Percentiles rank a stretch among this genome's conserved stretches.
Conservation (phyloP, 2,888 invertebrate species). For the Adelphocoris suturalis region DNA sequence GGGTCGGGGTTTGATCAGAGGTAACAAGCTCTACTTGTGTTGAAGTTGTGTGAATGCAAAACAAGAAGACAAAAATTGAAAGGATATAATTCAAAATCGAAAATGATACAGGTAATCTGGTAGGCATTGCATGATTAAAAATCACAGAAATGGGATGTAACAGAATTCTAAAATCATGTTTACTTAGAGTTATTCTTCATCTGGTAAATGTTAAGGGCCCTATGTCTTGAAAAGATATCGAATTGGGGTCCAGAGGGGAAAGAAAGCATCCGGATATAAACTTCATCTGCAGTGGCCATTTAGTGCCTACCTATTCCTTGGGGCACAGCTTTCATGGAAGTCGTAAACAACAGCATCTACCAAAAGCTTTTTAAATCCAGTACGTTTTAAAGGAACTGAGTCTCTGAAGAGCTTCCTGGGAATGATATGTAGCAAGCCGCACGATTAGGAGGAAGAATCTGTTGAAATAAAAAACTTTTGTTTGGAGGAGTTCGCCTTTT, state of each 20-base stretch:
- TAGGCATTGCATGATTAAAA: too few species aligned
- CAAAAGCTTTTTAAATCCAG: not conserved
- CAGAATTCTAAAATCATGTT: too few species aligned
- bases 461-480: not conserved
- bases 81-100: too few species aligned
- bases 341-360: slow-evolving; percentile 17
- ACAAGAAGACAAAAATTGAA: too few species aligned
- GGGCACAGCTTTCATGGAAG: not conserved
- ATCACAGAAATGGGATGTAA: too few species aligned
- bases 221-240: not conserved
- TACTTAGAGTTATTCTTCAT: too few species aligned
- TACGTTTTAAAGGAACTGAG: not conserved
- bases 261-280: not conserved
- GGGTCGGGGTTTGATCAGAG: too few species aligned
- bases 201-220: too few species aligned
- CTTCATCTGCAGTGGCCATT: not conserved
- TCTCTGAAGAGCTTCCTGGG: not conserved
- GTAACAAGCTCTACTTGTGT: too few species aligned
- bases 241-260: not conserved
- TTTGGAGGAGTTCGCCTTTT: not conserved
- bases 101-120: too few species aligned
- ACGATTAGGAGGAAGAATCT: not conserved
- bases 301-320: not conserved
- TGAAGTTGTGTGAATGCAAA: too few species aligned
- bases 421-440: not conserved